Evolutionary conservation across 2,888 invertebrate species (phyloP), one percentile per base, ranked within the genome.

Genomic region (Tyria jacobaeae): DNA sequence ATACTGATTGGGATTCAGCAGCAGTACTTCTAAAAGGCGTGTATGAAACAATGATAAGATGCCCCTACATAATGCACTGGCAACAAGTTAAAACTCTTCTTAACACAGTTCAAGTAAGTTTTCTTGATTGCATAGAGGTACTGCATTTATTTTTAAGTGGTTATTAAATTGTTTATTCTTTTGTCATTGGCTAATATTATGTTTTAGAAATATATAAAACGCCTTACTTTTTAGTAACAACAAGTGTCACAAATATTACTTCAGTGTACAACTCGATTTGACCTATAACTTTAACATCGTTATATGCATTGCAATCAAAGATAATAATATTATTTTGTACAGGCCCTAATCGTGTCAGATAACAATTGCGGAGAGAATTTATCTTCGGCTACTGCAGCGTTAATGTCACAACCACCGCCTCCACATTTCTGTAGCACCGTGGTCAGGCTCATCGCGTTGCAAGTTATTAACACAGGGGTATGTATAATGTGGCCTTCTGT

Each of bases 1-100:
- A 99, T 74, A 98, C 98, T 0, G 99, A 99, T 83, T 99, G 99
- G 99, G 98, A 98, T 83, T 99, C 99, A 0, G 99, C 99, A 0
- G 98, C 98, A 51, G 97, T 97, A 24, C 94, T 99, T 55, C 92
- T 99, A 1, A 98, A 98, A 94, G 99, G 99, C 53, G 96, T 99
- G 21, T 99, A 99, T 85, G 97, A 98, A 85, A 99, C 99, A 0
- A 96, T 99, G 87, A 95, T 97, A 64, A 96, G 97, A 68, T 99
- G 98, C 89, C 98, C 99, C 0, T 99, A 98, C 88, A 98, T 99
- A 60, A 97, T 99, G 82, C 99, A 99, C 86, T 97, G 97, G 96
- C 99, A 98, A 78, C 98, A 99, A 88, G 95, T 99, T 64, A 99
- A 99, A 86, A 96, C 97, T 0, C 94, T 98, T 0, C 95, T 98